A percentile compares a stretch with the other conserved stretches of the same genome.
These are phyloP conservation scores for Melolontha melolontha DNA, from an alignment of 2,888 invertebrate genomes.

Conservation along the genomic window DNA sequence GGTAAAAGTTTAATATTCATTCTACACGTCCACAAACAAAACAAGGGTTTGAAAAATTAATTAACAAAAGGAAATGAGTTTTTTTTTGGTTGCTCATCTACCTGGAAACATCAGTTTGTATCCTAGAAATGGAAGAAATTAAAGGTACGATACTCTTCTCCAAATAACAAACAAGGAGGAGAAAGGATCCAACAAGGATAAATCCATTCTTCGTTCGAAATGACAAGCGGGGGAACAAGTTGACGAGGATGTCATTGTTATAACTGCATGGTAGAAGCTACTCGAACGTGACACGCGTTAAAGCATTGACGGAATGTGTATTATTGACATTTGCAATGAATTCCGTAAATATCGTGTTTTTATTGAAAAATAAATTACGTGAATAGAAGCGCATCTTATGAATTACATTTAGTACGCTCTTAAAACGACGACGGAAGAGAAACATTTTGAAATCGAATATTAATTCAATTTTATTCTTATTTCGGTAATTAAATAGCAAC, in stretches of 20 bases:
- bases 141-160: conserved; percentile 10
- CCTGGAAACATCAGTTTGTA: conserved; percentile 37
- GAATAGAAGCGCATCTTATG: too few relatives aligned
- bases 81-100: conserved; percentile 35
- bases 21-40: conserved; percentile 41
- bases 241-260: conserved; percentile 30
- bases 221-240: conserved; percentile 17
- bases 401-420: too few relatives aligned
- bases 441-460: too few relatives aligned
- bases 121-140: conserved; percentile 37
- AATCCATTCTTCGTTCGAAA: not conserved
- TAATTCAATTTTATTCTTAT: too few relatives aligned
- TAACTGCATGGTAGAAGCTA: conserved; percentile 8
- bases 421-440: too few relatives aligned
- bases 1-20: conserved; percentile 42
- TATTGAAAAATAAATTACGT: conserved; percentile 13
- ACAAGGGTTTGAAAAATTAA: conserved; percentile 42
- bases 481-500: too few relatives aligned
- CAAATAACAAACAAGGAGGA: not conserved
- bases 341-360: conserved; percentile 27
- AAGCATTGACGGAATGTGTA: conserved; percentile 13
- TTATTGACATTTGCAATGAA: conserved; percentile 15
- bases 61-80: conserved; percentile 43
- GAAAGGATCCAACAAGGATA: not conserved
- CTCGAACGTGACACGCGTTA: conserved; percentile 27